These are phyloP conservation scores for Drosophila pegasa DNA, from an alignment of 2,888 invertebrate species.

Conservation along the genomic window DNA sequence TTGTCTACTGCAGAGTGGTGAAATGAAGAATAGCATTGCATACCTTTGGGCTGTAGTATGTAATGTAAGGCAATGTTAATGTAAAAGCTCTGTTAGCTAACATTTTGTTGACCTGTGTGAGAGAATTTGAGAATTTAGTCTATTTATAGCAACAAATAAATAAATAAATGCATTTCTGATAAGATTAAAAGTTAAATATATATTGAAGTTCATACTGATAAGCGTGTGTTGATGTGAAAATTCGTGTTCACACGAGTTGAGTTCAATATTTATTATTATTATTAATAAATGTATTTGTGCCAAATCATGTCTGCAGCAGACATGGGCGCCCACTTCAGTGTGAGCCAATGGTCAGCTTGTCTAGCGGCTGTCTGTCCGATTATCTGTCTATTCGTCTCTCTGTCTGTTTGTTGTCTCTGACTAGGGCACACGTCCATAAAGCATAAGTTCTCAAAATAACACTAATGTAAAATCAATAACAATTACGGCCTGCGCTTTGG, in stretches of 20 bases:
- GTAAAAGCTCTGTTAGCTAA: slow-evolving; percentile 13
- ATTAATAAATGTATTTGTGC: slow-evolving; percentile 9
- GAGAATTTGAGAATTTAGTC: too few species aligned
- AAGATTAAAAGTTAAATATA: not conserved
- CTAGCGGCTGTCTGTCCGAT: slow-evolving; percentile 43
- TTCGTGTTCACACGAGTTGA: not conserved
- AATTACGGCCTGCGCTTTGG: slow-evolving; percentile 61
- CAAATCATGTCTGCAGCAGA: not conserved
- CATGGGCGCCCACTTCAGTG: slow-evolving; percentile 6
- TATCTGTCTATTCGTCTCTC: not conserved
- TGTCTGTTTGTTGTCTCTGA: slow-evolving; percentile 18
- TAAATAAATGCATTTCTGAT: not conserved
- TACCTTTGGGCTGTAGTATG: slow-evolving; percentile 25
- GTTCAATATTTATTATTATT: not conserved
- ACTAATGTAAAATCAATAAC: slow-evolving; percentile 76
- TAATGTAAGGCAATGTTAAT: slow-evolving; percentile 13
- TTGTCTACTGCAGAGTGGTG: slow-evolving; percentile 1
- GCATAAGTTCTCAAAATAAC: slow-evolving; percentile 55
- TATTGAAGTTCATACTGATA: not conserved
- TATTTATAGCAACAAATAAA: not conserved
- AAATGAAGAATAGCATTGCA: slow-evolving; percentile 23
- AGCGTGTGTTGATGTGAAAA: not conserved
- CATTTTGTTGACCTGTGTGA: not conserved
- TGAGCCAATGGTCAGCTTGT: slow-evolving; percentile 29
- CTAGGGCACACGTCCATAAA: slow-evolving; percentile 69